These are phyloP conservation scores for Philaethria dido DNA, from an alignment of 2,888 invertebrate genomes.

Conservation along the genomic window DNA sequence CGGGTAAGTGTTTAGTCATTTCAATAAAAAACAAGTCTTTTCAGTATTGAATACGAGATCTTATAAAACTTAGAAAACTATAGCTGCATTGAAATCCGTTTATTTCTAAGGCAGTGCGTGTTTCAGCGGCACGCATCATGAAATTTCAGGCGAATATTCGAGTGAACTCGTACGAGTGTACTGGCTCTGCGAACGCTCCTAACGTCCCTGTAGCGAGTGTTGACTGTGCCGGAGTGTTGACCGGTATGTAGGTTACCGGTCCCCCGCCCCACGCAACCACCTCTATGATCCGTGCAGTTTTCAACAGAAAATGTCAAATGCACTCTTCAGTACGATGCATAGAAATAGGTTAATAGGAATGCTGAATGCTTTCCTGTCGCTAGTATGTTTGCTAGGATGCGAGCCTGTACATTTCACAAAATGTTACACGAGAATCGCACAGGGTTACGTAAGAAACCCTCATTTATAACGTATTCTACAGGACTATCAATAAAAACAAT, in stretches of 20 bases:
- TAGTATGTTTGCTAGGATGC: slow-evolving; percentile 37
- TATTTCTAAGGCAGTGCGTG: not conserved
- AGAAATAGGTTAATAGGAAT: slow-evolving; percentile 54
- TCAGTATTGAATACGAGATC: not conserved
- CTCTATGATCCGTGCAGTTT: slow-evolving; percentile 78
- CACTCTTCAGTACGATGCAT: slow-evolving; percentile 54
- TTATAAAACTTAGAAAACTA: too few relatives aligned
- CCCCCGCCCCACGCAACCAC: slow-evolving; percentile 66
- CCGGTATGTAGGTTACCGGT: slow-evolving; percentile 83
- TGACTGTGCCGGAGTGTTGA: slow-evolving; percentile 84
- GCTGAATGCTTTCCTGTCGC: slow-evolving; percentile 43
- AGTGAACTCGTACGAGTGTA: slow-evolving; percentile 56
- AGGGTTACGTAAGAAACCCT: not conserved
- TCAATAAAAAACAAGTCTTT: not conserved
- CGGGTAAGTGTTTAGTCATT: not conserved
- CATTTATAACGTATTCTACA: not conserved
- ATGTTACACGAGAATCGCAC: slow-evolving; percentile 20
- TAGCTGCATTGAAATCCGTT: too few relatives aligned
- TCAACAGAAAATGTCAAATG: slow-evolving; percentile 76
- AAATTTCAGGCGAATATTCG: slow-evolving; percentile 12
- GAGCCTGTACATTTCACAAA: slow-evolving; percentile 12
- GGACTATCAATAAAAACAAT: not conserved
- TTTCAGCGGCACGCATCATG: not conserved
- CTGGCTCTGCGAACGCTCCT: slow-evolving; percentile 67
- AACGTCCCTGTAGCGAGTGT: slow-evolving; percentile 84